A percentile compares a stretch with the other conserved stretches of the same genome.
Conservation (phyloP, 2,888 invertebrate genomes). For the Tortrix viridana region DNA sequence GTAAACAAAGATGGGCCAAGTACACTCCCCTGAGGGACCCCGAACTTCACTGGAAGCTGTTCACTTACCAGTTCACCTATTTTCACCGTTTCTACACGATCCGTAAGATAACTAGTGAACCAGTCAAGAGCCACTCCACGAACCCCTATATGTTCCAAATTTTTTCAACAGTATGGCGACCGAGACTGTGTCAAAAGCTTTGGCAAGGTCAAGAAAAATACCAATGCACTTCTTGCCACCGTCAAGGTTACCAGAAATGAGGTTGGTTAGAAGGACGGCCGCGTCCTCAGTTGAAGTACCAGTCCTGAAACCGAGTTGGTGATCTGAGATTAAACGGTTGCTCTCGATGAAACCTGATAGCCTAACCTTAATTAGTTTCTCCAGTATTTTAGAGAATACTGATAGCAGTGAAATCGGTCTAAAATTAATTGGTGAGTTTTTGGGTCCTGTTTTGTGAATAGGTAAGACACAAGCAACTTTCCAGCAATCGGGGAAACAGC, state of each 20-base stretch:
- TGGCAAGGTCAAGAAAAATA: not conserved
- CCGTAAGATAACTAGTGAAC: too few relatives aligned
- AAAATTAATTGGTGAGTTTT: not conserved
- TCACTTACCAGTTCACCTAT: too few relatives aligned
- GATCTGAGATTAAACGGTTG: not conserved
- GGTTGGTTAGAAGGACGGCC: not conserved
- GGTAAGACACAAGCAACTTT: slow-evolving; percentile 2
- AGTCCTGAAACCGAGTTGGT: not conserved
- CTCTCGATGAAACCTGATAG: not conserved
- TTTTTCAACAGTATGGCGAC: too few relatives aligned
- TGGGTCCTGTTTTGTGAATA: not conserved
- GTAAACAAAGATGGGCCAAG: too few relatives aligned
- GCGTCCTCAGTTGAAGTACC: not conserved
- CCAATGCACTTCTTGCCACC: slow-evolving; percentile 1
- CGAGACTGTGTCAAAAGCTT: not conserved
- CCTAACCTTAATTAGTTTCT: not conserved
- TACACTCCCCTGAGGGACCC: too few relatives aligned
- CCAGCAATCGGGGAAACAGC: slow-evolving; percentile 7
- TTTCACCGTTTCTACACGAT: too few relatives aligned
- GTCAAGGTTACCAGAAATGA: not conserved
- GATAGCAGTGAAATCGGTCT: not conserved
- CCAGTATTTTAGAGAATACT: not conserved
- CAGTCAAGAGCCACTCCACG: too few relatives aligned
- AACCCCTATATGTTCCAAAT: too few relatives aligned
- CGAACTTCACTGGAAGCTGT: too few relatives aligned